phyloP scores from a whole-genome alignment of 2,797 vertebrate genomes.

The Cossypha polioptera region DNA sequence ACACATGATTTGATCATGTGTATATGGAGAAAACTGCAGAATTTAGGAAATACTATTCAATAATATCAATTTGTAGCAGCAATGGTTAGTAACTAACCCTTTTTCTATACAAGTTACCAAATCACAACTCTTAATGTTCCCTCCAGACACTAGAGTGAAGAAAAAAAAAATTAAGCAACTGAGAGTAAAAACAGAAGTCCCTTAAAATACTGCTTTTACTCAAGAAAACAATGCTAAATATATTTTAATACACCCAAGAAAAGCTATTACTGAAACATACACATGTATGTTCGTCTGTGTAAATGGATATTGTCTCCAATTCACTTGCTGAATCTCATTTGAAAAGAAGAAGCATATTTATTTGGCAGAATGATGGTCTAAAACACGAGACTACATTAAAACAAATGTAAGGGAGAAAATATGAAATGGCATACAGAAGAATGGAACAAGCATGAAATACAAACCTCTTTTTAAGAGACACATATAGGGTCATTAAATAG shows the following conservation, averaged over 20 bases:
- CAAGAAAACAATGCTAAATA: neutral
- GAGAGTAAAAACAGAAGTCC: neutral
- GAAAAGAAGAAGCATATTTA: neutral
- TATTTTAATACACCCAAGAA: neutral
- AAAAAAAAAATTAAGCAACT: neutral
- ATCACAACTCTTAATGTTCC: neutral
- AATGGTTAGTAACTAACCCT: neutral
- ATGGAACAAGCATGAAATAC: neutral
- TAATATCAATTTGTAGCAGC: neutral
- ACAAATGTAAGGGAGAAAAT: neutral
- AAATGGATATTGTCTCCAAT: neutral
- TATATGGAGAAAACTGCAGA: neutral
- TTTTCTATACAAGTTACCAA: neutral
- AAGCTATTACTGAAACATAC: neutral
- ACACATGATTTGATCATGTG: no score
- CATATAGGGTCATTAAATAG: neutral
- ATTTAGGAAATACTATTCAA: neutral
- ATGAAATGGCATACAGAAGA: neutral
- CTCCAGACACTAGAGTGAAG: neutral
- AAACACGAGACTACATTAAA: neutral
- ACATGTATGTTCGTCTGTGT: neutral
- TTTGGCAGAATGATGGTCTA: neutral
- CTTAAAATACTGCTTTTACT: neutral
- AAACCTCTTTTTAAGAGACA: neutral
- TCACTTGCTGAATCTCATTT: neutral